Percentiles rank a stretch among this genome's conserved stretches.
phyloP scores from a whole-genome alignment of 2,797 vertebrate species.

The Gambelia wislizenii region DNA sequence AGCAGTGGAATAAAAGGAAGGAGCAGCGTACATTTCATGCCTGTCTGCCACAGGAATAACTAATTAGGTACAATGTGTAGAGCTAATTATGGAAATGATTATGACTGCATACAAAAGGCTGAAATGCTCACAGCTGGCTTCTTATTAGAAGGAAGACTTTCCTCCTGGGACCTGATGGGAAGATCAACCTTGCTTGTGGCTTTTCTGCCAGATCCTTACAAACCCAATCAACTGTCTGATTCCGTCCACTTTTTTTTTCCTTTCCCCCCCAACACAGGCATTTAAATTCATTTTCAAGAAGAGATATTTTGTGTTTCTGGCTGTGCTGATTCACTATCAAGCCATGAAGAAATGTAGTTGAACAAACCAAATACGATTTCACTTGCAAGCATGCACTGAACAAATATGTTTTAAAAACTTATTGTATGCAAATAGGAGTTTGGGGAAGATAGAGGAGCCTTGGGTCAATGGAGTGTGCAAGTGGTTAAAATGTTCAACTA shows the following conservation, averaged over 20 bases:
- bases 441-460: neutral
- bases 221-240: neutral
- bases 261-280: no score
- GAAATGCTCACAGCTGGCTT: constrained; percentile 52
- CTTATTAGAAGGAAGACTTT: constrained; percentile 39
- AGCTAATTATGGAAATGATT: constrained; percentile 63
- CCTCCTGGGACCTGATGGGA: constrained; percentile 16
- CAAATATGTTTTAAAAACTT: neutral
- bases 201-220: constrained; percentile 39
- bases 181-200: constrained; percentile 36
- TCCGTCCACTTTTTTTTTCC: neutral
- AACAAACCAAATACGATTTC: neutral
- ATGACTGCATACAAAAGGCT: constrained; percentile 45
- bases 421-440: neutral
- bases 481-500: neutral
- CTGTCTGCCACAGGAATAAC: constrained; percentile 63
- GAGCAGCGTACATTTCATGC: constrained; percentile 58
- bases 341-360: neutral
- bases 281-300: neutral
- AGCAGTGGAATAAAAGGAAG: constrained; percentile 53
- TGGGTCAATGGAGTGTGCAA: neutral
- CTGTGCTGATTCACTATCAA: neutral
- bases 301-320: neutral
- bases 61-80: constrained; percentile 46
- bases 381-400: neutral